Base-by-base conservation (phyloP, 1,140 invertebrate species). In the Penaeus chinensis region DNA sequence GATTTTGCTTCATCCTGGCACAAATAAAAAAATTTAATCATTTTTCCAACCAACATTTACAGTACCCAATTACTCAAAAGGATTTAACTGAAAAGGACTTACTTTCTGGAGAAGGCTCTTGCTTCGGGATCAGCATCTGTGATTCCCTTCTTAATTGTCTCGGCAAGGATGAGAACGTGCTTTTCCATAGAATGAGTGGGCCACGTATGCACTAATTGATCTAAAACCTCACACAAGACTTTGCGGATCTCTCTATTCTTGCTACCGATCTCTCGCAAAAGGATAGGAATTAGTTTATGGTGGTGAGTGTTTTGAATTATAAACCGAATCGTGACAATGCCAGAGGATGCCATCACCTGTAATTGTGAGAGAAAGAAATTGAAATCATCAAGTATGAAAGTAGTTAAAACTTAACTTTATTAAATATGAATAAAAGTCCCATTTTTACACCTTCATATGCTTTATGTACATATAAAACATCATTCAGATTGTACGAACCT, bases 231-330 rank as follows among this genome's bases (percentile, higher is more conserved):
- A 92, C 95, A 97, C 81, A 94, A 94, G 19, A 94, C 94, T 78
- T 95, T 94, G 65, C 98, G 94, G 91, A 99, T 98, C 85, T 99
- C 97, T 93, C 96, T 98, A 85, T 97, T 97, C 92, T 99, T 99
- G 88, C 96, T 96, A 42, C 92, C 91, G 76, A 98, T 91, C 91
- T 96, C 96, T 47, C 94, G 93, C 3, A 95, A 95, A n/a, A 99
- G 94, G 89, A 98, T 96, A 77, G 97, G 97, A 86, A 99, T 95
- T 62, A 99, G 94, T 85, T 97, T 94, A 62, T 94, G 94, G 91
- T 95, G 95, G 91, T 98, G 97, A 32, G 96, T 97, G 93, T 97
- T 94, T 91, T 95, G 95, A 76, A 99, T 95, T 37, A 99, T 96
- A 93, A 98, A 99, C 22, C 95, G 94, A 47, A 99, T 94, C 69